These are phyloP conservation scores for Smutsia temminckii DNA, from an alignment of 2,797 vertebrate species.

Conservation along the genomic window DNA sequence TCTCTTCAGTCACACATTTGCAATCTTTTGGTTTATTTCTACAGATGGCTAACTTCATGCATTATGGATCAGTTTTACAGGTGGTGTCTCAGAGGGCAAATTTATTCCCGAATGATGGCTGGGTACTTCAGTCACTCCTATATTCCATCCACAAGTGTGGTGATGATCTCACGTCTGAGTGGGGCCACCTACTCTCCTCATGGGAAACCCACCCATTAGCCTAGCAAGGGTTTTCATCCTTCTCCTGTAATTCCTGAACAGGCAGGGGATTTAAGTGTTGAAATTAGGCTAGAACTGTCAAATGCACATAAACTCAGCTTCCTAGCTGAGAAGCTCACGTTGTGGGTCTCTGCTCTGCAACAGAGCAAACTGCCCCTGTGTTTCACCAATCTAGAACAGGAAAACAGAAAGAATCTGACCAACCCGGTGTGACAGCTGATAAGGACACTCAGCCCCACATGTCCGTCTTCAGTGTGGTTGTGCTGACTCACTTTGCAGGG, in stretches of 20 bases:
- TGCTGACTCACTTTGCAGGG: not conserved
- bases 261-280: not conserved
- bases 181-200: not conserved
- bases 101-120: not conserved
- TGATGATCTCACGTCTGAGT: not conserved
- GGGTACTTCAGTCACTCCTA: not conserved
- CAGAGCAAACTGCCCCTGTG: not conserved
- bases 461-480: accelerated
- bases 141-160: not conserved
- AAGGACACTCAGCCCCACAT: not conserved
- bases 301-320: not conserved
- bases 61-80: not conserved
- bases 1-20: slow-evolving; percentile 43
- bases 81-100: not conserved
- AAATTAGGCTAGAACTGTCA: not conserved
- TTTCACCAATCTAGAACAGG: not conserved
- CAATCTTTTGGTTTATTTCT: slow-evolving; percentile 50
- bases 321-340: not conserved
- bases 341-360: not conserved
- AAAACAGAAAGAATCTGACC: not conserved
- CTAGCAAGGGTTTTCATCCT: not conserved
- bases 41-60: slow-evolving; percentile 46
- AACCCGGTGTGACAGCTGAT: not conserved
- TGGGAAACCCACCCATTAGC: not conserved
- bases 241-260: not conserved